Base-by-base conservation (phyloP, 2,113 vertebrate genomes). In the Lagopus leucura region DNA sequence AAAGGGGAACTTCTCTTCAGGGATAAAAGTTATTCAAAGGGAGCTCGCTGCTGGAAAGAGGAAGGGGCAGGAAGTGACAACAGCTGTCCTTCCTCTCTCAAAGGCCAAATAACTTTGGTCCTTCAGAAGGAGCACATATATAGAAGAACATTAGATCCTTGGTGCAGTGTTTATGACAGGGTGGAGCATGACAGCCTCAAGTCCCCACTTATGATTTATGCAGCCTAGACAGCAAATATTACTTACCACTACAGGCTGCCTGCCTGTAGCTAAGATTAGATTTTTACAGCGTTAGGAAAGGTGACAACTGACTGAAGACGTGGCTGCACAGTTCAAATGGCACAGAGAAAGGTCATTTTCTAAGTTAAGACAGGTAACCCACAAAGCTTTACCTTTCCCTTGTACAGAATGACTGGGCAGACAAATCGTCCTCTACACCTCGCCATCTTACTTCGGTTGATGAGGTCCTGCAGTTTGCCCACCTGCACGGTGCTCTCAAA, bases 371-470 rank as follows among this genome's bases (percentile, higher is more conserved):
- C 27, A 80, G 57, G 40, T 25, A 63, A 76, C 36, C 15, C 52
- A 30, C 1, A 6, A 55, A 84, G 66, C 61, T 86, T 98, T 98
- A 99, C 99, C 99, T 99, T 99, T 96, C 99, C 99, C 67, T 99
- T 99, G 98, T 99, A 99, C 58, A 99, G 98, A 95, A 99, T 99
- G 96, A 99, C 99, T 0, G 99, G 99, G 94, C 99, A 99, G 79
- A 99, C 99, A 54, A 99, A 99, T 65, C 99, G 98, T 66, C 99
- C 99, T 97, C 99, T 97, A 93, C 99, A 99, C 88, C 99, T 98
- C 34, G 99, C 99, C 97, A 99, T 98, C 93, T 99, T 99, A 92
- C 99, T 99, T 60, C 99, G 98, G 95, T 98, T 98, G 95, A 99
- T 98, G 14, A 99, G 98, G 93, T 99, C 99, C 95, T 99, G 99